Base-by-base conservation (phyloP, 2,113 vertebrate genomes). In the Eretmochelys imbricata region DNA sequence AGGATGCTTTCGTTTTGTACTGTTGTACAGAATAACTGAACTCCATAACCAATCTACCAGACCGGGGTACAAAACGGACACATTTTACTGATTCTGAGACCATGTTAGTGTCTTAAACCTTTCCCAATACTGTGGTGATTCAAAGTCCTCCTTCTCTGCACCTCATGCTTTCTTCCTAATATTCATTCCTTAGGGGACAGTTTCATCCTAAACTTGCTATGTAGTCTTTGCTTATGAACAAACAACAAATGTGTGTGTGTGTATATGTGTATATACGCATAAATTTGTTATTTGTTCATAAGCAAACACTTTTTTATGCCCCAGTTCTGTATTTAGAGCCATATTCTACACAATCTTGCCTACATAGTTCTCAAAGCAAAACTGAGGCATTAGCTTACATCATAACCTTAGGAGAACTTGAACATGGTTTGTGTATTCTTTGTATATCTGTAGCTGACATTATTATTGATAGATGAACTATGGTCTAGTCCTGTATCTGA, bases 11-110 rank as follows among this genome's bases (percentile, higher is more conserved):
- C 0, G 2, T 54, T 93, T 85, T 92, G 79, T 53, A 95, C 80
- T 85, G 29, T 65, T 95, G 48, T 91, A 92, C 57, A 83, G 89
- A 27, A 89, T 88, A 95, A 89, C 85, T 94, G 96, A 96, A 92
- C 87, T 97, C 91, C 94, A 48, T 14, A 78, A 84, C 55, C 87
- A 7, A 49, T 72, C n/a, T 55, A 80, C 59, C 65, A 92, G 38
- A 82, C 19, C 20, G 69, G n/a, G 69, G 46, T 89, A 75, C 12
- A 86, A 80, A 95, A 46, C 22, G 78, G 72, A 84, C 82, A 53
- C 81, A 78, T 84, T 92, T 55, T 87, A 62, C 80, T 89, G 55
- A 48, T 94, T 93, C 35, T 25, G 89, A 24, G n/a, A 93, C 12
- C 29, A 25, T n/a, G 88, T 93, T 54, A 87, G 79, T 53, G 80